Evolutionary conservation across 2,888 invertebrate species (phyloP).

Genomic region (Lasioglossum marginatum): DNA sequence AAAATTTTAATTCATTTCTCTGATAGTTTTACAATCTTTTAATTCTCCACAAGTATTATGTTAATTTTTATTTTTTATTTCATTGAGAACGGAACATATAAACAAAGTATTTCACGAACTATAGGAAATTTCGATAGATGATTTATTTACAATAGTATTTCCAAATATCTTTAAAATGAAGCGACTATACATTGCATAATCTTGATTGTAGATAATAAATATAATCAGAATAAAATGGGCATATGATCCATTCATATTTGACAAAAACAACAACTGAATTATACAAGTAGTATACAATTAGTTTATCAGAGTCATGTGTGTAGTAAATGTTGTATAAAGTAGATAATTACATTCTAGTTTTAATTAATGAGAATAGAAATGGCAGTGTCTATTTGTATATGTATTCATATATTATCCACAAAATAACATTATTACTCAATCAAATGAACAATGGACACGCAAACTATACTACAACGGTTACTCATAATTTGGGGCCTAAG

Average conservation of each 20-base stretch:
- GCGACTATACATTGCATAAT: constrained; percentile 42
- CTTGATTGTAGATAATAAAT: constrained; percentile 46
- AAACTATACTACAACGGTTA: constrained; percentile 57
- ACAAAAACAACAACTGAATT: constrained; percentile 71
- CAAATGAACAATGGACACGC: constrained; percentile 47
- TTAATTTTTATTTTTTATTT: constrained; percentile 29
- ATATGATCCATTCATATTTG: constrained; percentile 13
- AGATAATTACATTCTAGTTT: constrained; percentile 76
- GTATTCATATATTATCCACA: constrained; percentile 60
- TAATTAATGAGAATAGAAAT: constrained; percentile 69
- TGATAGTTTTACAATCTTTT: constrained; percentile 19
- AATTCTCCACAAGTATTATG: background rate
- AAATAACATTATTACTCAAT: constrained; percentile 58
- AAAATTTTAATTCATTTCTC: constrained; percentile 15
- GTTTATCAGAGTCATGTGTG: constrained; percentile 71
- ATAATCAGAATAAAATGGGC: constrained; percentile 26
- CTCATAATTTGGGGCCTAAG: constrained; percentile 75
- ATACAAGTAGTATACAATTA: constrained; percentile 73
- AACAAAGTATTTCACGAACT: background rate
- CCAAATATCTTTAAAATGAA: constrained; percentile 37
- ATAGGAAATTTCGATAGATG: constrained; percentile 5
- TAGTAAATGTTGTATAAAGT: constrained; percentile 81
- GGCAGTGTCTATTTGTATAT: constrained; percentile 76
- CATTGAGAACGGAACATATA: background rate
- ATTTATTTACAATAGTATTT: constrained; percentile 34